phyloP scores from a whole-genome alignment of 2,797 vertebrate genomes.

The Rallus crepitans region DNA sequence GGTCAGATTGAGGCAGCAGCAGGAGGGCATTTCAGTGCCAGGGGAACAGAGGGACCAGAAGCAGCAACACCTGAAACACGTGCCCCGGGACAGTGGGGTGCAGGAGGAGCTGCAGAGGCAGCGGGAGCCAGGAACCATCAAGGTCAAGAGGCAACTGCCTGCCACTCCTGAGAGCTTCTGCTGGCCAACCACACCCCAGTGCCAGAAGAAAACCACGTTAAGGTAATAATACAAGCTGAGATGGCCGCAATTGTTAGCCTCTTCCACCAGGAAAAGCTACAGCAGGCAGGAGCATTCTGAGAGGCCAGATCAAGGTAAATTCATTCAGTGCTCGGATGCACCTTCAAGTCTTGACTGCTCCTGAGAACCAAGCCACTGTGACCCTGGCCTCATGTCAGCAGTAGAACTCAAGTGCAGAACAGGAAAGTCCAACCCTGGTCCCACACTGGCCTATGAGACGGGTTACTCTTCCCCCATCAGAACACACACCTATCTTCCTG shows the following conservation, averaged over 20 bases:
- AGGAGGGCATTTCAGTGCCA: not conserved
- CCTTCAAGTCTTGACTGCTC: not conserved
- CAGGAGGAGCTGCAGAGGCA: too few relatives aligned
- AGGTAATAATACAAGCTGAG: too few relatives aligned
- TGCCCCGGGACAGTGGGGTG: accelerated
- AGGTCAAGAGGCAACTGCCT: not conserved
- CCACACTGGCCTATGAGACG: not conserved
- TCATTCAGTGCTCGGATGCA: not conserved
- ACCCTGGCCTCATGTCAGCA: not conserved
- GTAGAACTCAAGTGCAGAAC: not conserved
- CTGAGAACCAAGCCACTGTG: not conserved
- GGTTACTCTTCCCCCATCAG: not conserved
- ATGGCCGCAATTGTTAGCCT: not conserved
- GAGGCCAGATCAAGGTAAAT: not conserved
- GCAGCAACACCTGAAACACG: not conserved
- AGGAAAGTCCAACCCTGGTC: not conserved
- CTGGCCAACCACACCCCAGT: not conserved
- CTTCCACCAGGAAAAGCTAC: not conserved
- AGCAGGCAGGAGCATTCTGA: not conserved
- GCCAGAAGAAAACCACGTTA: not conserved
- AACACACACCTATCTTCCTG: not conserved
- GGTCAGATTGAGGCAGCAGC: not conserved
- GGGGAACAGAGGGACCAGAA: not conserved
- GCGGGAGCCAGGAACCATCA: not conserved
- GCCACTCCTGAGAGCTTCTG: not conserved